Conservation (phyloP, 2,113 vertebrate genomes). For the Catharus bicknelli region DNA sequence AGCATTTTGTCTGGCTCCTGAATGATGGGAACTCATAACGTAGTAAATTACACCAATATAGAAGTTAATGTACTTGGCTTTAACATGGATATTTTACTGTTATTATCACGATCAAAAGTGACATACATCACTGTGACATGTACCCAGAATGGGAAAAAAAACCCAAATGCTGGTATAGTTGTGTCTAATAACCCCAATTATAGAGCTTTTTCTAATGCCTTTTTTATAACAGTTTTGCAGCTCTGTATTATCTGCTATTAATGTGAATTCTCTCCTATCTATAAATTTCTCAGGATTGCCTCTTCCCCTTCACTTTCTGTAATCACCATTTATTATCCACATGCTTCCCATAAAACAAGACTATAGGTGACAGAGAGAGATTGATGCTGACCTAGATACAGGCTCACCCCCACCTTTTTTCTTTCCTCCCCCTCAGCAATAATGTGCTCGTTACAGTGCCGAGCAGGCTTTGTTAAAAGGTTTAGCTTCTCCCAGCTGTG, state of each 20-base stretch:
- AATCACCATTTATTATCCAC: constrained; percentile 31
- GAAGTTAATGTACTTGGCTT: constrained; percentile 60
- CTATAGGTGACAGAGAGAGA: constrained; percentile 15
- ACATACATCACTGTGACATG: constrained; percentile 37
- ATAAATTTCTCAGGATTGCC: constrained; percentile 47
- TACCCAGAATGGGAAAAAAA: constrained; percentile 19
- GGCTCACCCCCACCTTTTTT: not conserved
- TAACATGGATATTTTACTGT: constrained; percentile 39
- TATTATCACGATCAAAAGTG: constrained; percentile 48
- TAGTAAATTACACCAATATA: constrained; percentile 42
- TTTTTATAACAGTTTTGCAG: constrained; percentile 55
- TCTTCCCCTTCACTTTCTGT: constrained; percentile 30
- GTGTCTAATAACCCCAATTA: constrained; percentile 53
- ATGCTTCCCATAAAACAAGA: constrained; percentile 32
- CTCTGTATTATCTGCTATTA: constrained; percentile 24
- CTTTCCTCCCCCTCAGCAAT: not conserved
- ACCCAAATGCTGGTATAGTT: not conserved
- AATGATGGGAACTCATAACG: constrained; percentile 16
- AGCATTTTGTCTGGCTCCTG: constrained; percentile 38
- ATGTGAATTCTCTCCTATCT: constrained; percentile 37
- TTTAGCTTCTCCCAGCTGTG: constrained; percentile 10
- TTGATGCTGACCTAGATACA: constrained; percentile 54
- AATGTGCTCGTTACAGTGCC: not conserved
- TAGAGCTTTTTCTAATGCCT: constrained; percentile 42
- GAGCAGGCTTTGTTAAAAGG: constrained; percentile 27